Conservation (phyloP, 2,888 invertebrate species). For the Drosophila parthenogenetica region DNA sequence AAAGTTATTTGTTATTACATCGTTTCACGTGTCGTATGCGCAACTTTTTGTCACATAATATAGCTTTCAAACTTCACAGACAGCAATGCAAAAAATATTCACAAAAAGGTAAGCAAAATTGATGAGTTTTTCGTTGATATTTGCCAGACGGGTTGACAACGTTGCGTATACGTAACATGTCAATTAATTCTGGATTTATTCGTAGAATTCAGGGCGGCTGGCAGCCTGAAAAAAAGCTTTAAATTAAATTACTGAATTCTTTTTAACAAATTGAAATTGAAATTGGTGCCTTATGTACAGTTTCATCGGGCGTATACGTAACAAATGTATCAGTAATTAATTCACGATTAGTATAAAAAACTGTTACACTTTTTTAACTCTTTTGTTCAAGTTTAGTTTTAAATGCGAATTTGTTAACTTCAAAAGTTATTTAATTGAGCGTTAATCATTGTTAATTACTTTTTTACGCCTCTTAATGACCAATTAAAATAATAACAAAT, state of each 20-base stretch:
- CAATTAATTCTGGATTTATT: constrained; percentile 52
- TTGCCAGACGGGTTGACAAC: constrained; percentile 36
- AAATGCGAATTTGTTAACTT: background rate
- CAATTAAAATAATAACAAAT: constrained; percentile 18
- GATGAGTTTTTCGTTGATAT: constrained; percentile 51
- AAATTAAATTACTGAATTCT: background rate
- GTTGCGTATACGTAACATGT: constrained; percentile 74
- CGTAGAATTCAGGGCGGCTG: too few relatives aligned
- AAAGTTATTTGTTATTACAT: background rate
- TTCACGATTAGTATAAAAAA: too few relatives aligned
- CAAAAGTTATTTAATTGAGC: background rate
- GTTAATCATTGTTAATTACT: constrained; percentile 1
- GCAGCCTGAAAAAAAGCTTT: background rate
- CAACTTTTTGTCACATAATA: background rate
- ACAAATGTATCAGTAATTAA: too few relatives aligned
- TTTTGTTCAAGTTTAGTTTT: background rate
- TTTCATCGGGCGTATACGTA: background rate
- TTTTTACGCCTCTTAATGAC: constrained; percentile 7
- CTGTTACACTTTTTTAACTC: background rate
- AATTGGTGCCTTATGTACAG: background rate
- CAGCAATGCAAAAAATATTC: constrained; percentile 4
- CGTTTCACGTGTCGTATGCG: constrained; percentile 1
- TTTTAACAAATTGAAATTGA: background rate
- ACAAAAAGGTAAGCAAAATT: constrained; percentile 51
- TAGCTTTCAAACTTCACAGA: background rate